Evolutionary conservation across 2,888 invertebrate species (phyloP).

Genomic region (Pristionchus exspectatus): DNA sequence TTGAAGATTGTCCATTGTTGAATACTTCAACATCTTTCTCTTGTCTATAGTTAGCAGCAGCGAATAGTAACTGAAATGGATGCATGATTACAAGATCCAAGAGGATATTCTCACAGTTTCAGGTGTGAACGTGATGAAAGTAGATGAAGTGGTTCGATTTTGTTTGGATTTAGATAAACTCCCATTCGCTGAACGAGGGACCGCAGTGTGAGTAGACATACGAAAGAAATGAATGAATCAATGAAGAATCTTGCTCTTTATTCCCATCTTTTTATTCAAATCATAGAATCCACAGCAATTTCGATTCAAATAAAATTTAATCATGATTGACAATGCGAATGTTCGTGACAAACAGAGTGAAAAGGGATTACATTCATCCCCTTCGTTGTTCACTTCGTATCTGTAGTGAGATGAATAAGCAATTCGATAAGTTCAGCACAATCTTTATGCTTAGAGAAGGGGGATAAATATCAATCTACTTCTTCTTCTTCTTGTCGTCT

Average conservation of each 20-base stretch:
- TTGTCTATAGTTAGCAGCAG: constrained; percentile 35
- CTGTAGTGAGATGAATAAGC: neutral
- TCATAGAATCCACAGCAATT: neutral
- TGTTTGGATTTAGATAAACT: constrained; percentile 15
- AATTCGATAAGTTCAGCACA: neutral
- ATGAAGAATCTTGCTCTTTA: neutral
- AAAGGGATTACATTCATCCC: too few species aligned
- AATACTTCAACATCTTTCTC: neutral
- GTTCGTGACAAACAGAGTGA: too few species aligned
- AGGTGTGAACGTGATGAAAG: constrained; percentile 43
- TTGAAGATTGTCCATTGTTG: constrained; percentile 27
- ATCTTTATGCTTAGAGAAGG: neutral
- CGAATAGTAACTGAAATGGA: constrained; percentile 29
- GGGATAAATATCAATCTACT: neutral
- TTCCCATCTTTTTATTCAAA: neutral
- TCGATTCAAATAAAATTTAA: too few species aligned
- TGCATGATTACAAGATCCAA: neutral
- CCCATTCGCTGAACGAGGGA: neutral
- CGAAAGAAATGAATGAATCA: constrained; percentile 4
- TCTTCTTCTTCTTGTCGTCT: neutral
- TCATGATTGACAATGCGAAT: too few species aligned
- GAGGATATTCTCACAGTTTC: constrained; percentile 12
- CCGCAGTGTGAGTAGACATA: constrained; percentile 20
- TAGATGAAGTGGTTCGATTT: neutral
- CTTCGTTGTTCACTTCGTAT: neutral